Evolutionary conservation across 1,140 invertebrate species (phyloP).

Genomic region (Drosophila truncata): DNA sequence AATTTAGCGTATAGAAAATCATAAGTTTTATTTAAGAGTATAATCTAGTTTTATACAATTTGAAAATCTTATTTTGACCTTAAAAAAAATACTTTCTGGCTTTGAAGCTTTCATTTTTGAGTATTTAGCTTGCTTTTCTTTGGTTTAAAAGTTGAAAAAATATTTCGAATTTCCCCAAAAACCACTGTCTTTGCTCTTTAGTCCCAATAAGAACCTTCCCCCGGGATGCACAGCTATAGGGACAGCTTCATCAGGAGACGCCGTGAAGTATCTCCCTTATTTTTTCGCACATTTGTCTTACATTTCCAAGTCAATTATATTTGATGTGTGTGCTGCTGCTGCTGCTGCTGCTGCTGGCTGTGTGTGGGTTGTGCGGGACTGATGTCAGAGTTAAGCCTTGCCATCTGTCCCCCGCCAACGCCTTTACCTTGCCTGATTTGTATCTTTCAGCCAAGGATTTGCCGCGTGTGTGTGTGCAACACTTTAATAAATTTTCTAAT

Average conservation of each 20-base stretch:
- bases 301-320: conserved; percentile 77
- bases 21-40: background rate
- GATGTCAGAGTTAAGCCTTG: conserved; percentile 25
- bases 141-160: background rate
- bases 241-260: conserved; percentile 14
- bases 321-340: conserved; percentile 58
- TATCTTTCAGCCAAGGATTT: conserved; percentile 22
- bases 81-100: too few relatives aligned
- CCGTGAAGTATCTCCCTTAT: background rate
- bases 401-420: conserved; percentile 13
- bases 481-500: conserved; percentile 79
- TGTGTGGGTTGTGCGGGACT: conserved; percentile 2
- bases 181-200: background rate
- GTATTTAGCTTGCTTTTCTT: background rate
- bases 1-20: too few relatives aligned
- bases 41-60: too few relatives aligned
- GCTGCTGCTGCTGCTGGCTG: background rate
- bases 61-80: rapidly evolving
- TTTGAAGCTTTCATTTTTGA: background rate
- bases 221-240: background rate
- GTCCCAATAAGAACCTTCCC: background rate
- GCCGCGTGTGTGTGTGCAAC: conserved; percentile 27
- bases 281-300: conserved; percentile 69
- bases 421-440: conserved; percentile 13
- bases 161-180: background rate